Evolutionary conservation across 2,797 vertebrate genomes (phyloP).

Genomic region (Limosa lapponica): DNA sequence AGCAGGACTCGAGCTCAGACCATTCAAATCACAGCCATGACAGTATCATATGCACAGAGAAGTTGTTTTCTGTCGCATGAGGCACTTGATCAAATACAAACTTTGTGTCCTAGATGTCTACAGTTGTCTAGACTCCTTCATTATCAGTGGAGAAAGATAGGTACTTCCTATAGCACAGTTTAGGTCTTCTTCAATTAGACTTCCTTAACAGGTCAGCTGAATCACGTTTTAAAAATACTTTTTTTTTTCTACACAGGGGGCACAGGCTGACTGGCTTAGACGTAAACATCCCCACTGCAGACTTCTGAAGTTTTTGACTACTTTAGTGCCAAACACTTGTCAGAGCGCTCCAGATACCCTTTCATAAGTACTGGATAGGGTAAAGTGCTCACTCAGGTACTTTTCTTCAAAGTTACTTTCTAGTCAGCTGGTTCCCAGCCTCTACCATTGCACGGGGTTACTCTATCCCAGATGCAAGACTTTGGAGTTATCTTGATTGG

Average conservation of each 20-base stretch:
- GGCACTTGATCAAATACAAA: background rate
- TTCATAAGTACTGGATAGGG: background rate
- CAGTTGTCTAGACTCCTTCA: background rate
- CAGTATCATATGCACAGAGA: background rate
- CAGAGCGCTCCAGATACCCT: background rate
- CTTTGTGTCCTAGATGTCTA: background rate
- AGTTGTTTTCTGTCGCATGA: background rate
- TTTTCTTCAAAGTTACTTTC: background rate
- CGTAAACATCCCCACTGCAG: background rate
- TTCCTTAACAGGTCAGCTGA: background rate
- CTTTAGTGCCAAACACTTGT: background rate
- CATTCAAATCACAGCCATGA: background rate
- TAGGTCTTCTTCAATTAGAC: background rate
- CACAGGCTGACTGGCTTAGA: background rate
- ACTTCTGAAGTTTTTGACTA: background rate
- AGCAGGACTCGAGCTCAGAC: background rate
- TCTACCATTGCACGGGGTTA: rapidly evolving
- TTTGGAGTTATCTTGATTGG: background rate
- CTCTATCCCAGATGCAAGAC: background rate
- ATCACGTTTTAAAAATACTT: background rate
- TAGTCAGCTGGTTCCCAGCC: background rate
- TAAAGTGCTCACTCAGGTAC: background rate
- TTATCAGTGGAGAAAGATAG: background rate
- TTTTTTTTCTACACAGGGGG: background rate
- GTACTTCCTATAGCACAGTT: background rate